Conservation (phyloP, 2,797 vertebrate genomes). For the Epinephelus coioides region DNA sequence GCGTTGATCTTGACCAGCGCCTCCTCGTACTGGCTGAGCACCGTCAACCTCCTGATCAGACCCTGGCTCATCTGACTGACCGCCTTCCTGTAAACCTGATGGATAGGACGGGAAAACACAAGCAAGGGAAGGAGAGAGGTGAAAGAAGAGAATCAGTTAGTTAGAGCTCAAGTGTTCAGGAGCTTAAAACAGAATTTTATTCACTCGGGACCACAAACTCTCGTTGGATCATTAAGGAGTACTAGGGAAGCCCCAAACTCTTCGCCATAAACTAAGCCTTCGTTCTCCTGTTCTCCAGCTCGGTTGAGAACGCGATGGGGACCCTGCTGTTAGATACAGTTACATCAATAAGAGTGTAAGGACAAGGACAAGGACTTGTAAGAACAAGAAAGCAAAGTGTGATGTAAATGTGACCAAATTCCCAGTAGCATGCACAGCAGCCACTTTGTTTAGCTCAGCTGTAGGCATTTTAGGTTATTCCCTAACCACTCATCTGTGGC, state of each 20-base stretch:
- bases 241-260: background rate
- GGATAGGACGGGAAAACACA: background rate
- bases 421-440: slow-evolving; percentile 10
- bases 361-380: too few relatives aligned
- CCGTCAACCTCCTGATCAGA: slow-evolving; percentile 90
- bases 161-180: background rate
- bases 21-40: slow-evolving; percentile 94
- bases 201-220: background rate
- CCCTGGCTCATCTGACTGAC: slow-evolving; percentile 91
- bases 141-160: background rate
- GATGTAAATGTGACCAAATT: background rate
- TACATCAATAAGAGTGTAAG: background rate
- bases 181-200: background rate
- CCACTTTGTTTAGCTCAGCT: slow-evolving; percentile 28
- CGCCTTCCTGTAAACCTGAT: slow-evolving; percentile 91
- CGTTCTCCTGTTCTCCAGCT: background rate
- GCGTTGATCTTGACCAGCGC: slow-evolving; percentile 92
- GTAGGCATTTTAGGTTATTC: slow-evolving; percentile 20
- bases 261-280: background rate
- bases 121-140: background rate
- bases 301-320: background rate
- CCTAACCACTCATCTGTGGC: slow-evolving; percentile 13
- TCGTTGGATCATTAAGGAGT: background rate
- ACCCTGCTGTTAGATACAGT: background rate
- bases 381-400: background rate